Evolutionary conservation across 2,113 vertebrate genomes (phyloP).

Genomic region (Corapipo altera): DNA sequence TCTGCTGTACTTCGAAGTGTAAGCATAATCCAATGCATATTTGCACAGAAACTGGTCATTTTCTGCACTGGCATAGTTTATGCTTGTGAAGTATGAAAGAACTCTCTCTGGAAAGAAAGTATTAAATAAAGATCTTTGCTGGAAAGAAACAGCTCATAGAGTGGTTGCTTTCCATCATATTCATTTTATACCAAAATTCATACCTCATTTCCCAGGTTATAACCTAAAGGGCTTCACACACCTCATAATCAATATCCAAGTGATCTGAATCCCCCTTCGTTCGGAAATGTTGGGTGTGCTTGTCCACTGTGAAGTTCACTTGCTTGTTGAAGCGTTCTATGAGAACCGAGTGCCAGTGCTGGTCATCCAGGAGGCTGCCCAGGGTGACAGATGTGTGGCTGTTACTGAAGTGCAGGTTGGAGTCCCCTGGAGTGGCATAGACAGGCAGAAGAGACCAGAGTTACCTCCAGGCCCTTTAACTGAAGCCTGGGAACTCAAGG

Average conservation of each 20-base stretch:
- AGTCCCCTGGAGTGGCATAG: constrained; percentile 79
- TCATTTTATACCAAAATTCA: background rate
- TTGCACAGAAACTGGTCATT: background rate
- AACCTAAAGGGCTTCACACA: constrained; percentile 60
- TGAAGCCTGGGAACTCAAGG: background rate
- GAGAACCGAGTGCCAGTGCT: constrained; percentile 94
- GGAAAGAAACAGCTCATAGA: background rate
- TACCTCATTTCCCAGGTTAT: background rate
- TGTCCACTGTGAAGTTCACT: constrained; percentile 94
- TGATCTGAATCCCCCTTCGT: constrained; percentile 88
- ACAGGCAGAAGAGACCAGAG: background rate
- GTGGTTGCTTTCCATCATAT: background rate
- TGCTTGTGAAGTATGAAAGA: background rate
- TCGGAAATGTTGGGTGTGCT: constrained; percentile 88
- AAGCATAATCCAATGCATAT: background rate
- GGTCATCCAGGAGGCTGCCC: constrained; percentile 94
- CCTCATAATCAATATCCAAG: constrained; percentile 97
- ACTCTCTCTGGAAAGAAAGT: background rate
- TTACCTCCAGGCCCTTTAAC: background rate
- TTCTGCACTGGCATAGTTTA: background rate
- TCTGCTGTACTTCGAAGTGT: background rate
- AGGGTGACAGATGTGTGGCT: constrained; percentile 79
- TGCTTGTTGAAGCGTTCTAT: constrained; percentile 95
- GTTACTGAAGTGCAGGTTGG: constrained; percentile 79
- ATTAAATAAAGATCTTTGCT: background rate